Percentiles rank a stretch among this genome's conserved stretches.
Evolutionary conservation across 2,888 invertebrate species (phyloP).

Genomic region (Ophion slaviceki): DNA sequence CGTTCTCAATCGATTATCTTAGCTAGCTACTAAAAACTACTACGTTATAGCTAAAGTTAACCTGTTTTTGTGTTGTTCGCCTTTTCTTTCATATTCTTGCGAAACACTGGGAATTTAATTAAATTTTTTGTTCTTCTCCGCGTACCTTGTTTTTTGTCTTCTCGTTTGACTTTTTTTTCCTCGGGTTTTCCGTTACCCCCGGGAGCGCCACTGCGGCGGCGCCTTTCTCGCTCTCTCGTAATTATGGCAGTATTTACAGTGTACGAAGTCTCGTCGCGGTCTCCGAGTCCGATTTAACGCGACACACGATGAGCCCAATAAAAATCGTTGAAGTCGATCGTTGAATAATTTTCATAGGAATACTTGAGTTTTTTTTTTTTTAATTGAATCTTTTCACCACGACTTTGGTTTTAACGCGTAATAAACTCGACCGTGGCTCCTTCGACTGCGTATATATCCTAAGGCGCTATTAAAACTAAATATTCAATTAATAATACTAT

Average conservation of each 20-base stretch:
- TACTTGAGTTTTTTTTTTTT: constrained; percentile 22
- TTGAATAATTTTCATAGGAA: constrained; percentile 31
- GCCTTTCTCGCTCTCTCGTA: background rate
- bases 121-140: constrained; percentile 1
- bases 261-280: constrained; percentile 40
- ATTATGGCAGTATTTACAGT: constrained; percentile 65
- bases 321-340: constrained; percentile 42
- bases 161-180: background rate
- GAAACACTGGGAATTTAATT: constrained; percentile 56
- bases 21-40: constrained; percentile 63
- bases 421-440: constrained; percentile 30
- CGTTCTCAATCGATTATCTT: constrained; percentile 51
- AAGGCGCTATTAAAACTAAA: constrained; percentile 40
- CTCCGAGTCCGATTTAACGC: constrained; percentile 1
- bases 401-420: background rate
- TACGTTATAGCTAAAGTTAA: constrained; percentile 48
- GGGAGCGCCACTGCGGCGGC: background rate
- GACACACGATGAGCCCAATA: constrained; percentile 38
- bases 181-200: constrained; percentile 9
- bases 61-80: background rate
- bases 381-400: background rate
- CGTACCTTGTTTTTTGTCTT: constrained; percentile 15
- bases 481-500: constrained; percentile 35
- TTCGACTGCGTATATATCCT: constrained; percentile 32
- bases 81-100: constrained; percentile 50